Conservation (phyloP, 1,140 invertebrate genomes). For the Reticulitermes speratus region DNA sequence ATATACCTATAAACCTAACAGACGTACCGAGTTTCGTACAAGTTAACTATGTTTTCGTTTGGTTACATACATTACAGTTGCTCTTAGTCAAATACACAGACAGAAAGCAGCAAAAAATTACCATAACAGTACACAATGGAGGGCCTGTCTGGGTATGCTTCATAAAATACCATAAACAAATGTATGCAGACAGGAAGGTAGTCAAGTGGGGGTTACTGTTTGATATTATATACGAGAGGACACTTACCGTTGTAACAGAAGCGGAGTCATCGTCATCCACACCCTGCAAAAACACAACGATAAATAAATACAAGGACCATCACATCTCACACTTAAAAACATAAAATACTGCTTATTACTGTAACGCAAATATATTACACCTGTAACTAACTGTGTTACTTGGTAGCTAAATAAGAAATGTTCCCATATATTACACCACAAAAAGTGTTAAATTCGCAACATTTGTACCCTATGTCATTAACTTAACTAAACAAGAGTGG, state of each 20-base stretch:
- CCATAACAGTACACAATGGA: not conserved
- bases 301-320: not conserved
- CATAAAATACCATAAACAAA: slow-evolving; percentile 12
- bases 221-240: not conserved
- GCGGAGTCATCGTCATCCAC: slow-evolving; percentile 69
- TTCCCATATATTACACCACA: no score
- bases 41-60: not conserved
- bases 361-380: no score
- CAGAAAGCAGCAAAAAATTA: not conserved
- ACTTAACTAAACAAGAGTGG: no score
- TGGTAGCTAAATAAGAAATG: no score
- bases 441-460: no score
- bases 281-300: slow-evolving; percentile 49
- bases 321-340: not conserved
- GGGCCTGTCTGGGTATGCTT: not conserved
- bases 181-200: not conserved
- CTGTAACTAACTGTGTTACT: no score
- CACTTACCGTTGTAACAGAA: slow-evolving; percentile 54
- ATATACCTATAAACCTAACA: no score
- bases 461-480: no score
- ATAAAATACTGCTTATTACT: no score
- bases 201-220: not conserved
- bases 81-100: not conserved
- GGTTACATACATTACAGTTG: not conserved
- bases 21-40: not conserved